Evolutionary conservation across 2,797 vertebrate species (phyloP).

Genomic region (Gambusia yucatana): DNA sequence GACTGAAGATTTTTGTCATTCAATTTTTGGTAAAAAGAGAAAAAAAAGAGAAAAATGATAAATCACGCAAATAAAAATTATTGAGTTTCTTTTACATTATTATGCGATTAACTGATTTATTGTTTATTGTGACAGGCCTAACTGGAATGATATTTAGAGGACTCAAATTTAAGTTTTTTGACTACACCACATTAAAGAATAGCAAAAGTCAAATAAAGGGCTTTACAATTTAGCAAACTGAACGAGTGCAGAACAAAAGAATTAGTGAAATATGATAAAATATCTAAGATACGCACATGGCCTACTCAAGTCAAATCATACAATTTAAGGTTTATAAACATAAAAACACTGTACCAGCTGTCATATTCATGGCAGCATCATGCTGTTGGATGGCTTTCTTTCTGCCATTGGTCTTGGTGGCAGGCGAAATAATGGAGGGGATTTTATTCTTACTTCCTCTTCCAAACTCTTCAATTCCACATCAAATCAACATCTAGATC

Average conservation of each 20-base stretch:
- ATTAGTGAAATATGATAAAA: background rate
- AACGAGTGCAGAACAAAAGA: background rate
- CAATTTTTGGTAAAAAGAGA: no score
- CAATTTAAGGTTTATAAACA: background rate
- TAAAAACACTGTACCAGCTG: background rate
- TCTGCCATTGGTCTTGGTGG: background rate
- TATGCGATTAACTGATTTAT: no score
- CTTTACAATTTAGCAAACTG: background rate
- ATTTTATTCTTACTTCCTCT: background rate
- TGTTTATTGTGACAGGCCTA: no score
- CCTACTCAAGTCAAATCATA: background rate
- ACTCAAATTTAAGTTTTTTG: background rate
- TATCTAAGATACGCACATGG: background rate
- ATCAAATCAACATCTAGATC: background rate
- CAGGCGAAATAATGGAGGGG: background rate
- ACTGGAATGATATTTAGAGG: background rate
- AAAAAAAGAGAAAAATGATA: no score
- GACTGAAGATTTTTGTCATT: no score
- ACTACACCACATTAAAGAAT: background rate
- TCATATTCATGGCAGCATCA: background rate
- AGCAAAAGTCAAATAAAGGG: background rate
- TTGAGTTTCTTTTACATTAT: no score
- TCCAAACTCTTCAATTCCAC: background rate
- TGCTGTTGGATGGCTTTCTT: background rate
- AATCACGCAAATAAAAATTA: no score